These are phyloP conservation scores for Drosophila leonis DNA, from an alignment of 2,888 invertebrate genomes.

Conservation along the genomic window DNA sequence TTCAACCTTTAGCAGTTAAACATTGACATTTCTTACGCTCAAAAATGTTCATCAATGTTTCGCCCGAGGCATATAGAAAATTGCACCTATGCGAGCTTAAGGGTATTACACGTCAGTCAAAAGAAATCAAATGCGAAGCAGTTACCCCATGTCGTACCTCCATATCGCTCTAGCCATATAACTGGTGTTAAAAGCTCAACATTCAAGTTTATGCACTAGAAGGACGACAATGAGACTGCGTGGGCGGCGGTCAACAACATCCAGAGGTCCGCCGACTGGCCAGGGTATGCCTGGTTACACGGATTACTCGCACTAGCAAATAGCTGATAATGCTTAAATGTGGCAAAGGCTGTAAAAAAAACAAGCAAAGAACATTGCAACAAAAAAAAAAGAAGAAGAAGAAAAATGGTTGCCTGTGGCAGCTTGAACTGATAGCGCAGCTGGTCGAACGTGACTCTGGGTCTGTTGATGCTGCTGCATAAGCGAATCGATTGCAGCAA, in stretches of 20 bases:
- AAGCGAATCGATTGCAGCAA: slow-evolving; percentile 23
- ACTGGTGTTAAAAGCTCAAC: slow-evolving; percentile 23
- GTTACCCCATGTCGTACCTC: too few species aligned
- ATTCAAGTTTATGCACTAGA: slow-evolving; percentile 34
- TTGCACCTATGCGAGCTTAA: not conserved
- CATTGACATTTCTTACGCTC: too few species aligned
- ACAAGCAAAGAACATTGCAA: not conserved
- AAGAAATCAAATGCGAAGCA: not conserved
- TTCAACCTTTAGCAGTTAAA: not conserved
- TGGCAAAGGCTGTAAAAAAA: not conserved
- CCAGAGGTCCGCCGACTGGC: not conserved
- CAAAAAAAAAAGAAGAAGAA: too few species aligned
- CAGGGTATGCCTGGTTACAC: slow-evolving; percentile 10
- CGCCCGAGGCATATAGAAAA: not conserved
- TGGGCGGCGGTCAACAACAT: slow-evolving; percentile 19
- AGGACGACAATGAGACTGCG: not conserved
- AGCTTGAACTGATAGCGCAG: slow-evolving; percentile 22
- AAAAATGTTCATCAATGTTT: not conserved
- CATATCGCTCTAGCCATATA: not conserved
- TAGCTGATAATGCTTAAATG: slow-evolving; percentile 12
- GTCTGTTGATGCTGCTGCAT: slow-evolving; percentile 25
- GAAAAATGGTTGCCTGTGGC: slow-evolving; percentile 14
- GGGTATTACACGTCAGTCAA: not conserved
- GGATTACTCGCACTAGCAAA: slow-evolving; percentile 12
- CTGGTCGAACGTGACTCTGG: slow-evolving; percentile 28